phyloP scores from a whole-genome alignment of 2,888 invertebrate species.

The Eupithecia centaureata region DNA sequence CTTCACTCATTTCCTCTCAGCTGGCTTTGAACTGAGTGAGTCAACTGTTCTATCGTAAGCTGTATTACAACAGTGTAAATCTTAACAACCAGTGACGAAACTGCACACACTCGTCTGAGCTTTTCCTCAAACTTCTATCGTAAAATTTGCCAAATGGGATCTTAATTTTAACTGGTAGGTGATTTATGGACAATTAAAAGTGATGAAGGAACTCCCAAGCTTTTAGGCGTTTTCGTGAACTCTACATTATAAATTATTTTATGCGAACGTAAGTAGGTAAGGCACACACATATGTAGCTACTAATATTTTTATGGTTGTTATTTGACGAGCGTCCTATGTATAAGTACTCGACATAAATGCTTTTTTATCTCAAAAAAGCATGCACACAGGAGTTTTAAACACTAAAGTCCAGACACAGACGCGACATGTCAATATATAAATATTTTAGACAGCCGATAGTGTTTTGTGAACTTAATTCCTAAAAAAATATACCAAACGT shows the following conservation, averaged over 20 bases:
- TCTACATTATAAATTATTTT: slow-evolving; percentile 12
- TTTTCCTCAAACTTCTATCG: slow-evolving; percentile 57
- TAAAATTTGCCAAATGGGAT: slow-evolving; percentile 61
- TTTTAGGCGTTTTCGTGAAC: slow-evolving; percentile 50
- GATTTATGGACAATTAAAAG: slow-evolving; percentile 65
- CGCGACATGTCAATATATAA: neutral
- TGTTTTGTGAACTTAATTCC: neutral
- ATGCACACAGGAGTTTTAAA: neutral
- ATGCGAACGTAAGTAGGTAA: neutral
- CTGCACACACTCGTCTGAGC: slow-evolving; percentile 51
- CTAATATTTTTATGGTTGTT: neutral
- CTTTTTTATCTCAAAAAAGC: too few relatives aligned
- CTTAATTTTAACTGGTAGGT: slow-evolving; percentile 61
- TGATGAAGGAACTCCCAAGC: slow-evolving; percentile 54
- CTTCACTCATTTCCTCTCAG: too few relatives aligned
- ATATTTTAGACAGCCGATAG: neutral
- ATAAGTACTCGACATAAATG: too few relatives aligned
- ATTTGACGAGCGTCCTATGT: neutral
- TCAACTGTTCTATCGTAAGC: slow-evolving; percentile 1
- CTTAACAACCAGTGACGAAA: slow-evolving; percentile 49
- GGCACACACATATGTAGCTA: neutral
- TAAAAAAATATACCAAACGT: too few relatives aligned
- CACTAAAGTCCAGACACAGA: neutral
- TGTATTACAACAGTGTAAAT: slow-evolving; percentile 47
- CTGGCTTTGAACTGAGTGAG: too few relatives aligned